Evolutionary conservation across 2,113 vertebrate species (phyloP).

Genomic region (Trachemys scripta): DNA sequence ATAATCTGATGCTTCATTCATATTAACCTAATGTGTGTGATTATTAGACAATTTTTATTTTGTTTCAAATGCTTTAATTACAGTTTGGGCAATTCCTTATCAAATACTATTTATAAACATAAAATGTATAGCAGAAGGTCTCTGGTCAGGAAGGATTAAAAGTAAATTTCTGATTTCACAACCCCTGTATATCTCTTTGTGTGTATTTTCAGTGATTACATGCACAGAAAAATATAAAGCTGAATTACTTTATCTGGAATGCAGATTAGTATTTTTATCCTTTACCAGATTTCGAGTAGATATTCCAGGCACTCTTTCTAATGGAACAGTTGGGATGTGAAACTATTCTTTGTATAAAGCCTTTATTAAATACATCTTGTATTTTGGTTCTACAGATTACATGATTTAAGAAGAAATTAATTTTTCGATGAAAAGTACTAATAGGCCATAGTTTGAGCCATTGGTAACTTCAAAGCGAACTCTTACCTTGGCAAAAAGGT

Average conservation of each 20-base stretch:
- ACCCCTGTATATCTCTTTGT: neutral
- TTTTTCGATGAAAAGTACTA: neutral
- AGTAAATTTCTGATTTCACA: slow-evolving; percentile 59
- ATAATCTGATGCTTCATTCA: neutral
- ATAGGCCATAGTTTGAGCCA: neutral
- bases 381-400: neutral
- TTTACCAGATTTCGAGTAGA: neutral
- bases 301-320: neutral
- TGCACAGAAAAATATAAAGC: neutral
- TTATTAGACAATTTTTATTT: neutral
- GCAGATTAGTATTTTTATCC: neutral
- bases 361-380: neutral
- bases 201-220: neutral
- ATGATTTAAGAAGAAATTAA: neutral
- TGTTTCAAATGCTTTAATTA: neutral
- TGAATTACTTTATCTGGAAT: neutral
- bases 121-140: slow-evolving; percentile 45
- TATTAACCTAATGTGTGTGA: neutral
- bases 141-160: slow-evolving; percentile 60
- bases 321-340: neutral
- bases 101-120: slow-evolving; percentile 24
- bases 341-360: neutral
- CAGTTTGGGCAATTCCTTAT: slow-evolving; percentile 1
- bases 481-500: neutral
- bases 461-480: neutral